A percentile compares a stretch with the other conserved stretches of the same genome.
Evolutionary conservation across 2,888 invertebrate genomes (phyloP).

Genomic region (Noctua comes): DNA sequence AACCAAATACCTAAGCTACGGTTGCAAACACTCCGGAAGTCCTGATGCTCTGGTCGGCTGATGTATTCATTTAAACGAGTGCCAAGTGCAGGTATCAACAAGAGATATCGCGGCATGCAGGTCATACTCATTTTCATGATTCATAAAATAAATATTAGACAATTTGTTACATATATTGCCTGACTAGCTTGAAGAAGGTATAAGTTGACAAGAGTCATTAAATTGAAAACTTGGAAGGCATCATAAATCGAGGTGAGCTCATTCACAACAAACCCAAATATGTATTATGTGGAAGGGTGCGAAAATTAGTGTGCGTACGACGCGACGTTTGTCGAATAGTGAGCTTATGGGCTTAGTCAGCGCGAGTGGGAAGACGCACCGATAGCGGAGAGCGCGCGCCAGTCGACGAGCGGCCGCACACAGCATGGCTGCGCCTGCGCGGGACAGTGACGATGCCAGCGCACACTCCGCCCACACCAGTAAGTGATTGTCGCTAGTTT

Average conservation of each 20-base stretch:
- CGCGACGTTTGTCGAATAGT: constrained; percentile 24
- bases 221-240: neutral
- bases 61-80: neutral
- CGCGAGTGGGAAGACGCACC: neutral
- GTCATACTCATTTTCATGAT: constrained; percentile 10
- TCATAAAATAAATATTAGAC: constrained; percentile 3
- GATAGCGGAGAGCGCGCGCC: neutral
- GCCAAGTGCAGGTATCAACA: neutral
- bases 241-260: constrained; percentile 46
- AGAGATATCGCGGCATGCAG: too few species aligned
- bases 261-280: constrained; percentile 44
- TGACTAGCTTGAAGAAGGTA: neutral
- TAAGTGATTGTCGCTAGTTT: neutral
- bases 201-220: neutral
- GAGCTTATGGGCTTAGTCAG: constrained; percentile 9
- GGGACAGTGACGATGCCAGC: neutral
- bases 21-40: neutral
- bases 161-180: neutral
- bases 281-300: constrained; percentile 53
- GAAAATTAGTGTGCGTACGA: constrained; percentile 66
- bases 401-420: neutral
- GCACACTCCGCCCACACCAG: neutral
- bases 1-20: neutral
- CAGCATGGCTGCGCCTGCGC: constrained; percentile 23
- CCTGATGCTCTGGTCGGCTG: neutral